Conservation (phyloP, 2,113 vertebrate species). For the Rhinoderma darwinii region DNA sequence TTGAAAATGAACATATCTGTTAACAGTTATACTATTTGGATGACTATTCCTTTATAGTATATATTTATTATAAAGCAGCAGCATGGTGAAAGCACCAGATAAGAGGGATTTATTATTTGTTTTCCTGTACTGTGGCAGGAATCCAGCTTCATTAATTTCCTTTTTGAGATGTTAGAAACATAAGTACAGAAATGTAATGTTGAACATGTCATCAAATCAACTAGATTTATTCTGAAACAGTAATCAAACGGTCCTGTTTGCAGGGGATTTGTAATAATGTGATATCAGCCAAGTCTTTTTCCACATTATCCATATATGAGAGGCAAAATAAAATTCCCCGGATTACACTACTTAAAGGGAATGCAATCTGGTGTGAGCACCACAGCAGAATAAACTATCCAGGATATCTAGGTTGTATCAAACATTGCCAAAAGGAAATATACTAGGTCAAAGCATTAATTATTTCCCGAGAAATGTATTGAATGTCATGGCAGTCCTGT, state of each 20-base stretch:
- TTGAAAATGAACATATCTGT: background rate
- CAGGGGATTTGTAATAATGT: conserved; percentile 12
- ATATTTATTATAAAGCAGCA: background rate
- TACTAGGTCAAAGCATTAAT: conserved; percentile 19
- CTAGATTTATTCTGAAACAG: background rate
- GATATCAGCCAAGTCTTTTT: conserved; percentile 59
- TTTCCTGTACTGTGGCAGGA: background rate
- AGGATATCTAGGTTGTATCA: conserved; percentile 13
- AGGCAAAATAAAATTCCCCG: conserved; percentile 65
- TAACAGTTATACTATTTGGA: background rate
- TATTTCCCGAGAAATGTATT: background rate
- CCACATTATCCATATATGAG: conserved; percentile 64
- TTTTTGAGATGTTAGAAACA: conserved; percentile 14
- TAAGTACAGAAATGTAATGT: conserved; percentile 13
- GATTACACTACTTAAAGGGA: conserved; percentile 67
- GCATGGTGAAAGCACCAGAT: background rate
- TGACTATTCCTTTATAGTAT: background rate
- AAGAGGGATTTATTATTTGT: background rate
- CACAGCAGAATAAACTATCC: conserved; percentile 18
- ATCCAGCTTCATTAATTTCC: background rate
- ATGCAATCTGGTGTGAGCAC: conserved; percentile 65
- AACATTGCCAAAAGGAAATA: conserved; percentile 6
- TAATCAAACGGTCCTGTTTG: conserved; percentile 33
- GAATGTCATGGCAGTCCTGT: background rate
- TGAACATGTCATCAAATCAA: conserved; percentile 34